Evolutionary conservation across 2,113 vertebrate genomes (phyloP).

Genomic region (Taurulus bubalis): DNA sequence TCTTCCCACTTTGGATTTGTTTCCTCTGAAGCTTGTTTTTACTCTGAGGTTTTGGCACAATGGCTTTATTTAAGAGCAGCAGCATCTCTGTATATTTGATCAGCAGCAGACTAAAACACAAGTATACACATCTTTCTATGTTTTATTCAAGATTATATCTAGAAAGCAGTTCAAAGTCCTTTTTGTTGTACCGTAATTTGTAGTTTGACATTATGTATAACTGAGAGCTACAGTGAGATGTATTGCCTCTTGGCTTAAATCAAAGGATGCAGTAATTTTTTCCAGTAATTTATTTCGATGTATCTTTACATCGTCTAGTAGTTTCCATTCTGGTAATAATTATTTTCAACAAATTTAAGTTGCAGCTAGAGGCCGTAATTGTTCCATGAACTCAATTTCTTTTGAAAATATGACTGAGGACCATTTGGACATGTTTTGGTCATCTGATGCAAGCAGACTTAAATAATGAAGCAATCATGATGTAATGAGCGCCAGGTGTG

Average conservation of each 20-base stretch:
- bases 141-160: background rate
- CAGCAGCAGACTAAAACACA: background rate
- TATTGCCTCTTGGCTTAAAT: background rate
- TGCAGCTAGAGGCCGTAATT: background rate
- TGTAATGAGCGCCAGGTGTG: slow-evolving; percentile 40
- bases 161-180: background rate
- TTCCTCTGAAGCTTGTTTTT: background rate
- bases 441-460: background rate
- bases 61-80: background rate
- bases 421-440: slow-evolving; percentile 22
- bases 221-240: background rate
- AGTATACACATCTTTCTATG: background rate
- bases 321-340: background rate
- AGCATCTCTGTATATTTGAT: background rate
- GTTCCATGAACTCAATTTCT: background rate
- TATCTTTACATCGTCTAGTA: background rate
- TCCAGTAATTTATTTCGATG: background rate
- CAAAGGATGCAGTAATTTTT: background rate
- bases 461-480: slow-evolving; percentile 37
- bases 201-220: background rate
- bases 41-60: background rate
- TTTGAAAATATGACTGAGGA: background rate
- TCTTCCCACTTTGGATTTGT: slow-evolving; percentile 6
- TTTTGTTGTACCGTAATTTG: background rate
- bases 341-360: background rate